phyloP scores from a whole-genome alignment of 1,140 invertebrate species.

The Forficula auricularia region DNA sequence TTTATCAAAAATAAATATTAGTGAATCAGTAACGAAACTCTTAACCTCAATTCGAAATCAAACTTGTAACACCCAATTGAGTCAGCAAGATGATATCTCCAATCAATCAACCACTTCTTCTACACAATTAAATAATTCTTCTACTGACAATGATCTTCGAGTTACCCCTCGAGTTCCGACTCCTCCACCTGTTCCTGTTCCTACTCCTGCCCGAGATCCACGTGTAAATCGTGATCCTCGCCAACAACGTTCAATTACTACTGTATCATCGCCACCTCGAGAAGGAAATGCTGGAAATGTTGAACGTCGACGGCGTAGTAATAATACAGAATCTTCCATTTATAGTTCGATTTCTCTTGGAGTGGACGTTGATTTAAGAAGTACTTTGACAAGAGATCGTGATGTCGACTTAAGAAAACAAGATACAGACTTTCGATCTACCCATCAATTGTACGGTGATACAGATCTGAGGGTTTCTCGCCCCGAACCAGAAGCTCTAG shows the following conservation, averaged over 20 bases:
- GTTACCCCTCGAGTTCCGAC: neutral
- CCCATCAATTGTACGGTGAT: constrained; percentile 25
- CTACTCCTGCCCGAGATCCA: constrained; percentile 1
- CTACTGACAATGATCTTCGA: neutral
- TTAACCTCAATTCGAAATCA: constrained; percentile 33
- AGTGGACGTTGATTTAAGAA: constrained; percentile 26
- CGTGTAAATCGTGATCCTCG: constrained; percentile 4
- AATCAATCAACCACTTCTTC: neutral
- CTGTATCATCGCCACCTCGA: neutral
- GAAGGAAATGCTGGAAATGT: neutral
- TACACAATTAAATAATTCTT: neutral
- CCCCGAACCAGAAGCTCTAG: constrained; percentile 27
- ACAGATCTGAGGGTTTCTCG: constrained; percentile 29
- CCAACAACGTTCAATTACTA: too few relatives aligned
- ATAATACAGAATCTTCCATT: too few relatives aligned
- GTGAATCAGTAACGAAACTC: constrained; percentile 48
- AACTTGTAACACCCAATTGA: constrained; percentile 27
- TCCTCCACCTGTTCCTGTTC: too few relatives aligned
- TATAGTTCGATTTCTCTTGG: neutral
- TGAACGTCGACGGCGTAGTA: neutral
- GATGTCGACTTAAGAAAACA: too few relatives aligned
- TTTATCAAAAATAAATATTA: constrained; percentile 54
- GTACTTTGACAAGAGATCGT: constrained; percentile 11
- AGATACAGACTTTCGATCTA: too few relatives aligned
- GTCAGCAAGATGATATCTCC: neutral